Evolutionary conservation across 1,140 invertebrate species (phyloP).

Genomic region (Cryptotermes secundus): DNA sequence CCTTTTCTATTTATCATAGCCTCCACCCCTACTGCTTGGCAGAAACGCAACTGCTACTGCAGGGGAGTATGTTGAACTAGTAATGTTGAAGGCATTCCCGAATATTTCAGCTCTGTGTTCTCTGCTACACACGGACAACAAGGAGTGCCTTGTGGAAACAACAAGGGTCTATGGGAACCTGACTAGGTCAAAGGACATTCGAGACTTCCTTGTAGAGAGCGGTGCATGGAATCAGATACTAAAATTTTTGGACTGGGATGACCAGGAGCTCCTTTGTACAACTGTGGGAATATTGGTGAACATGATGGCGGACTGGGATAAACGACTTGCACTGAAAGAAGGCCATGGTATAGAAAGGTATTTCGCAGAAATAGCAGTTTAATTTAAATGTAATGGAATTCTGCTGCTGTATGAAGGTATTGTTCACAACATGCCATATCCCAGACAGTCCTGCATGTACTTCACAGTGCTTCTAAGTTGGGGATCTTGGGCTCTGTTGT

Average conservation of each 20-base stretch:
- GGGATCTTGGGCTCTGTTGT: no score
- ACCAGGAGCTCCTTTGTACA: conserved; percentile 58
- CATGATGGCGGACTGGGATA: conserved; percentile 64
- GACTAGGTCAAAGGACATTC: conserved; percentile 58
- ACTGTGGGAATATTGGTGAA: conserved; percentile 69
- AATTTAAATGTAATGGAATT: not conserved
- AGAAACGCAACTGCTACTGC: no score
- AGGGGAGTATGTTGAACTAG: no score
- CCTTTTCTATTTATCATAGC: no score
- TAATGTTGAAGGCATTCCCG: not conserved
- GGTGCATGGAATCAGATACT: conserved; percentile 48
- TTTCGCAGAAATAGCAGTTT: not conserved
- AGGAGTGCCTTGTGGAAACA: conserved; percentile 61
- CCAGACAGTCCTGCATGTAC: no score
- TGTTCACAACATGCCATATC: no score
- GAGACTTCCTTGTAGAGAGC: conserved; percentile 56
- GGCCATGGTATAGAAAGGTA: conserved; percentile 43
- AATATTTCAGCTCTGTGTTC: conserved; percentile 44
- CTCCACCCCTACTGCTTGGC: no score
- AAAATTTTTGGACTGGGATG: conserved; percentile 54
- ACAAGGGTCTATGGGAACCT: conserved; percentile 67
- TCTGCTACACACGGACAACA: conserved; percentile 50
- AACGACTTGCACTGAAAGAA: conserved; percentile 53
- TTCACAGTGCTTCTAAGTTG: no score
- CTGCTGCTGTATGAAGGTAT: no score